Evolutionary conservation across 2,113 vertebrate genomes (phyloP).

Genomic region (Philantomba maxwellii): DNA sequence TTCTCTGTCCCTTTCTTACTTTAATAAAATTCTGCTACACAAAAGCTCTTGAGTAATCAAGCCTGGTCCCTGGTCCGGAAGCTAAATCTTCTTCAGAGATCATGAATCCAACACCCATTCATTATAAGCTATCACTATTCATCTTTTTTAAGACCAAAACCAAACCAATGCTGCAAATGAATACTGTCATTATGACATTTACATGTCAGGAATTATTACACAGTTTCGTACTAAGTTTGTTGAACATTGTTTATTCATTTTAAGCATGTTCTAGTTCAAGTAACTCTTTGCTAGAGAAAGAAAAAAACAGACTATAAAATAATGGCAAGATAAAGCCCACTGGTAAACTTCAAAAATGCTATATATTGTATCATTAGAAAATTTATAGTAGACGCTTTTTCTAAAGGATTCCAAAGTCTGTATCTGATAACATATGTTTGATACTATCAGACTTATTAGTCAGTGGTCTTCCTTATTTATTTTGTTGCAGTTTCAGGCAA

Average conservation of each 20-base stretch:
- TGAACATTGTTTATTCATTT: background rate
- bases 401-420: background rate
- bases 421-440: background rate
- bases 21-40: background rate
- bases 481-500: background rate
- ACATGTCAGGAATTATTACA: slow-evolving; percentile 31
- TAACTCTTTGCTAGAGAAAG: background rate
- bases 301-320: background rate
- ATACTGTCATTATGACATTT: background rate
- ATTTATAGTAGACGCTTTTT: background rate
- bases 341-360: background rate
- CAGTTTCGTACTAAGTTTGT: background rate
- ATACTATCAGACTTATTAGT: background rate
- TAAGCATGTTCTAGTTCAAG: background rate
- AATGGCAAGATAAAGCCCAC: background rate
- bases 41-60: background rate
- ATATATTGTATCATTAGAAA: background rate
- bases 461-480: background rate
- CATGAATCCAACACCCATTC: rapidly evolving
- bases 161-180: slow-evolving; percentile 23
- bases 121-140: background rate
- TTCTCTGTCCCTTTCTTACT: background rate
- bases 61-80: background rate
- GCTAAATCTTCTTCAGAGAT: background rate
- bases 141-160: slow-evolving; percentile 20